Evolutionary conservation across 2,888 invertebrate genomes (phyloP), one percentile per base, ranked within the genome.

Genomic region (Lasiommata megera): DNA sequence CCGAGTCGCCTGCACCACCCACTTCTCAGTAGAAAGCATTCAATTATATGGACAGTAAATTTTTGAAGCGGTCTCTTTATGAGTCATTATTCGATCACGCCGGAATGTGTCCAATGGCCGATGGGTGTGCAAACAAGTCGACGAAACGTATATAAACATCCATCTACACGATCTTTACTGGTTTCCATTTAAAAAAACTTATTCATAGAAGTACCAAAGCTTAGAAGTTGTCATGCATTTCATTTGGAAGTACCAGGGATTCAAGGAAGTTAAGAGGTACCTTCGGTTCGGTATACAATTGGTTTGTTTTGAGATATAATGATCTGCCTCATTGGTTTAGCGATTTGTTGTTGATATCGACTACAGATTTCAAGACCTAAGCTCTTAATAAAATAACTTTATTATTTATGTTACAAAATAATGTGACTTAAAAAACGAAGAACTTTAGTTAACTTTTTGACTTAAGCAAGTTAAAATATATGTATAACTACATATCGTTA

Each of bases 71-170:
- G 66, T 53, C 41, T 54, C 68, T 65, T 62, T 70, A 65, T 71
- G 70, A 71, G 62, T 86, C 84, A 86, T 79, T 76, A 68, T 68
- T 43, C 62, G 65, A 60, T 66, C 58, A 56, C 38, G 61, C 56
- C 62, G 60, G 68, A 70, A 72, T 70, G 68, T 40, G 57, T 14
- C 53, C 48, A 37, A 38, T 71, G 71, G 65, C 37, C 31, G 38
- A 16, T 72, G 71, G 65, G 72, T 74, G 77, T 72, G 84, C 84
- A 85, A 83, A 85, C 84, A 82, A 67, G 50, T 48, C 43, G n/a
- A 50, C 36, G n/a, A 29, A 36, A 40, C 51, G 6, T 40, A 43
- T n/a, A 53, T 56, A 31, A 66, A 53, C 60, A 55, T 54, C 43
- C 63, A 65, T 72, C 56, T 28, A 44, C 18, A 12, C n/a, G 8